Conservation (phyloP, 2,113 vertebrate species). For the Megaleporinus macrocephalus region DNA sequence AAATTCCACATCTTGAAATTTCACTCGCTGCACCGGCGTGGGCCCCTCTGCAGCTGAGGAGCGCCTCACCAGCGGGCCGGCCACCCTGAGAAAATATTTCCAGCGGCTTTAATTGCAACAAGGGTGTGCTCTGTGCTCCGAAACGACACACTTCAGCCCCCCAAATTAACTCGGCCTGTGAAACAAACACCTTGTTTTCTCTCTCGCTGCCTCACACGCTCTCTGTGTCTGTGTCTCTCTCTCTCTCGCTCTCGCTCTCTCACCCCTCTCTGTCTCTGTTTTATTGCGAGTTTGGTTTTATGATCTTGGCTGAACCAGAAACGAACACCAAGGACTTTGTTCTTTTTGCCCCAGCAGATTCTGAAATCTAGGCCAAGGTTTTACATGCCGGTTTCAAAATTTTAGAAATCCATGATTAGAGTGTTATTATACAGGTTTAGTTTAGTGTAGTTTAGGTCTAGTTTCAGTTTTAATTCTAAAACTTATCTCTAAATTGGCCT, state of each 20-base stretch:
- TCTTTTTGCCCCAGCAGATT: constrained; percentile 21
- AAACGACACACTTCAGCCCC: constrained; percentile 45
- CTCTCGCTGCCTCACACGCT: constrained; percentile 12
- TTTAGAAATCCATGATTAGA: background rate
- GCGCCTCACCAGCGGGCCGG: constrained; percentile 28
- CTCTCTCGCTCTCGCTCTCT: constrained; percentile 3
- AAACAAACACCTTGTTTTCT: constrained; percentile 50
- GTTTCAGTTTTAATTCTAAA: too few relatives aligned
- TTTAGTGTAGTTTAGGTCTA: too few relatives aligned
- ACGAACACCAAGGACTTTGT: constrained; percentile 39
- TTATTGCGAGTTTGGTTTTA: constrained; percentile 36
- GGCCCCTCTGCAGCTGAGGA: constrained; percentile 55
- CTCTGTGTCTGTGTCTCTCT: background rate
- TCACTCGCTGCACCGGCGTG: constrained; percentile 48
- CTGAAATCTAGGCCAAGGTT: constrained; percentile 8
- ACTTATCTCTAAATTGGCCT: background rate
- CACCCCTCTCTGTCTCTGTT: constrained; percentile 13
- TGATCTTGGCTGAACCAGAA: constrained; percentile 35
- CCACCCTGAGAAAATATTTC: constrained; percentile 63
- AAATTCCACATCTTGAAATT: constrained; percentile 62
- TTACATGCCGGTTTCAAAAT: background rate
- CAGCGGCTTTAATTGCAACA: constrained; percentile 60
- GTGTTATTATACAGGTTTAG: background rate
- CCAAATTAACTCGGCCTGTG: constrained; percentile 50
- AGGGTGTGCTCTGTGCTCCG: constrained; percentile 53